Conservation (phyloP, 2,888 invertebrate genomes). For the Psylliodes chrysocephalus region DNA sequence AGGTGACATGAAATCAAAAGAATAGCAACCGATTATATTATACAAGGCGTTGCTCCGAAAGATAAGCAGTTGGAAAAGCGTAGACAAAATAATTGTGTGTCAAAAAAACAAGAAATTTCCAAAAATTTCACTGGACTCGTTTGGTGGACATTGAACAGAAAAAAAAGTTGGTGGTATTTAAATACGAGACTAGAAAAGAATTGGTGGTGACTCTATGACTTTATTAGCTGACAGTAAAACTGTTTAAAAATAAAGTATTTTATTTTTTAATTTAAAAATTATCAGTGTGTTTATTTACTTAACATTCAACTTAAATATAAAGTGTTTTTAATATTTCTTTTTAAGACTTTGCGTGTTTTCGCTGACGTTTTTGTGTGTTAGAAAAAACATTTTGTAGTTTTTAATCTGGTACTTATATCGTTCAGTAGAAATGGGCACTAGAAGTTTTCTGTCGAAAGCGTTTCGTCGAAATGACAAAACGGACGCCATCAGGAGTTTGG, state of each 20-base stretch:
- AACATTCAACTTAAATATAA: not conserved
- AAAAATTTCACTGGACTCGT: conserved; percentile 10
- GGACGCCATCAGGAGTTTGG: conserved; percentile 30
- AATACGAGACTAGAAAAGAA: not conserved
- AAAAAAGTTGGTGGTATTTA: conserved; percentile 2
- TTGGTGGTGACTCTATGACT: conserved; percentile 10
- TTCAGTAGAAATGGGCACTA: conserved; percentile 36
- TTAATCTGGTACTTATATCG: conserved; percentile 20
- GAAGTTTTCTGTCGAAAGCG: conserved; percentile 35
- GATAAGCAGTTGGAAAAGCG: conserved; percentile 5
- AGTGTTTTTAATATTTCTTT: conserved; percentile 16
- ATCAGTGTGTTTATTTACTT: conserved; percentile 2
- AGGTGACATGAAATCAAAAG: conserved; percentile 20
- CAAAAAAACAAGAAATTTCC: too few relatives aligned
- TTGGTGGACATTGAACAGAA: conserved; percentile 6
- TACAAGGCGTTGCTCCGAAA: not conserved
- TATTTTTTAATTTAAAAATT: not conserved
- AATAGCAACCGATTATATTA: conserved; percentile 14
- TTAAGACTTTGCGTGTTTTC: conserved; percentile 12
- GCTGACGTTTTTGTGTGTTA: conserved; percentile 10
- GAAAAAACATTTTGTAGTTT: conserved; percentile 8
- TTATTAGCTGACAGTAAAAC: not conserved
- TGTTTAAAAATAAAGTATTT: not conserved
- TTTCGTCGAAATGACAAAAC: conserved; percentile 22
- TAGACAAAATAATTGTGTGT: conserved; percentile 20